Conservation (phyloP, 2,113 vertebrate genomes). For the Hippoglossus stenolepis region DNA sequence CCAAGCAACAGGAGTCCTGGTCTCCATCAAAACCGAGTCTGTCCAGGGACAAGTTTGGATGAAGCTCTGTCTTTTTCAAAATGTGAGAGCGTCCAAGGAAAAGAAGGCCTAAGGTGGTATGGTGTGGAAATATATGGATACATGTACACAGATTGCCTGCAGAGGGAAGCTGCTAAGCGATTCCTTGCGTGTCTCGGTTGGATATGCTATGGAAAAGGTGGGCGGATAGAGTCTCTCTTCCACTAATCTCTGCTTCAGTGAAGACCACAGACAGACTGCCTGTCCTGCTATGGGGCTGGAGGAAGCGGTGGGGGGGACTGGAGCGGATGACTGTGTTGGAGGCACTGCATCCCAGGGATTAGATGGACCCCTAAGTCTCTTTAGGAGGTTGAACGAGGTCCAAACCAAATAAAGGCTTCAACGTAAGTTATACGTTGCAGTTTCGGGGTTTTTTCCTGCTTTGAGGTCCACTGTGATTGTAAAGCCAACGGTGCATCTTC, state of each 20-base stretch:
- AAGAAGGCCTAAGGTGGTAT: slow-evolving; percentile 46
- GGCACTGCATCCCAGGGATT: slow-evolving; percentile 43
- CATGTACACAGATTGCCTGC: slow-evolving; percentile 25
- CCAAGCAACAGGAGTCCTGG: slow-evolving; percentile 47
- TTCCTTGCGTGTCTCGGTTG: slow-evolving; percentile 51
- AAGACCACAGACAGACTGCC: slow-evolving; percentile 46
- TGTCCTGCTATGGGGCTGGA: slow-evolving; percentile 8
- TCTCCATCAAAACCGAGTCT: slow-evolving; percentile 61
- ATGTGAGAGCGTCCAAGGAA: slow-evolving; percentile 48
- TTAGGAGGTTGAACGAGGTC: slow-evolving; percentile 48
- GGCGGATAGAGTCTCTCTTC: slow-evolving; percentile 44
- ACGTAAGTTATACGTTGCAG: slow-evolving; percentile 45
- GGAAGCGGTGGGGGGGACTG: background rate
- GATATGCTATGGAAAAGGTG: slow-evolving; percentile 54
- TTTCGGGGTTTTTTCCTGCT: slow-evolving; percentile 39
- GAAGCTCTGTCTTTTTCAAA: slow-evolving; percentile 42
- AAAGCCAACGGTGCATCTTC: slow-evolving; percentile 23
- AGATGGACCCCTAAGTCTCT: slow-evolving; percentile 46
- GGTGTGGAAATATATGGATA: slow-evolving; percentile 44
- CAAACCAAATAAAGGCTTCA: slow-evolving; percentile 62
- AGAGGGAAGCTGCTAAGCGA: slow-evolving; percentile 44
- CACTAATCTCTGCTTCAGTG: slow-evolving; percentile 43
- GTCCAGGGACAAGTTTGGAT: slow-evolving; percentile 54
- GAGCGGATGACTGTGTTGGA: slow-evolving; percentile 44
- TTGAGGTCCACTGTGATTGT: slow-evolving; percentile 7